Evolutionary conservation across 1,140 invertebrate species (phyloP).

Genomic region (Bicyclus anynana): DNA sequence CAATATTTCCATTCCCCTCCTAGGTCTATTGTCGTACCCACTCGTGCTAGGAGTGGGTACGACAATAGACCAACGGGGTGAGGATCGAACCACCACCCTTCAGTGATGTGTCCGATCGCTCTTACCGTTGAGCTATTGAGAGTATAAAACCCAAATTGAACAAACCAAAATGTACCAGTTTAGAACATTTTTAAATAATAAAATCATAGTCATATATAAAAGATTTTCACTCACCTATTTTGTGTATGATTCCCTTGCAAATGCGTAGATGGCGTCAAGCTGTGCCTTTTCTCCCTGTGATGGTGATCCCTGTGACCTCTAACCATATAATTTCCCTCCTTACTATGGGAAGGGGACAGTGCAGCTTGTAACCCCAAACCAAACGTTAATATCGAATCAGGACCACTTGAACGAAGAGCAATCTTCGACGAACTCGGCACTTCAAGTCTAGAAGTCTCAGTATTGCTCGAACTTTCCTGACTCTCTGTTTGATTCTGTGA

Average conservation of each 20-base stretch:
- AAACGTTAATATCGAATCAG: constrained; percentile 59
- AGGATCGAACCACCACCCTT: no score
- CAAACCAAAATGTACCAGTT: no score
- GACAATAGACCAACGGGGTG: no score
- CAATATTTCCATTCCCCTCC: no score
- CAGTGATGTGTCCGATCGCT: no score
- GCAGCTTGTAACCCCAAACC: constrained; percentile 60
- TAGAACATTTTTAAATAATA: no score
- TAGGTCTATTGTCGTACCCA: no score
- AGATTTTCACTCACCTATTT: constrained; percentile 66
- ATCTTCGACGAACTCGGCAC: constrained; percentile 52
- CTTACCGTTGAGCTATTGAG: no score
- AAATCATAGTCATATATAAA: no score
- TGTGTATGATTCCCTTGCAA: constrained; percentile 70
- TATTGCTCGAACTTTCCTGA: constrained; percentile 40
- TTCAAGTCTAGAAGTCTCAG: constrained; percentile 44
- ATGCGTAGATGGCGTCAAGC: constrained; percentile 81
- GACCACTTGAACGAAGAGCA: constrained; percentile 40
- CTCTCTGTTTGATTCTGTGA: constrained; percentile 42
- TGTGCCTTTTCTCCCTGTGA: constrained; percentile 82
- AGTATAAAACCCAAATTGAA: no score
- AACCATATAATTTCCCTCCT: constrained; percentile 51
- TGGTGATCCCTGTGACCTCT: constrained; percentile 69
- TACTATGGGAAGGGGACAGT: constrained; percentile 55
- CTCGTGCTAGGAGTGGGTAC: no score